Conservation (phyloP, 2,888 invertebrate species). For the Andrena marginata region DNA sequence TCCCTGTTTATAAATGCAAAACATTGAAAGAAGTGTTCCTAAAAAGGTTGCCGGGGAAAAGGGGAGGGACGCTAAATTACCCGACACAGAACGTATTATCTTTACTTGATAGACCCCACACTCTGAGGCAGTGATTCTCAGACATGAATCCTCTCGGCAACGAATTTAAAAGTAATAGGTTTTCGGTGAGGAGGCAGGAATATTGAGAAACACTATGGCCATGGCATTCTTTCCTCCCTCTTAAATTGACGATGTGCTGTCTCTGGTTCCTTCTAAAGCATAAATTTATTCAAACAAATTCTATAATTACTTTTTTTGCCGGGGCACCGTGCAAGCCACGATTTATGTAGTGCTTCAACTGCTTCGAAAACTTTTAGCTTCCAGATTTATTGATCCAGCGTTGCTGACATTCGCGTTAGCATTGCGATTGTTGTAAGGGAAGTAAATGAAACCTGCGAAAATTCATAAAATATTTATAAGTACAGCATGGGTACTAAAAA, state of each 20-base stretch:
- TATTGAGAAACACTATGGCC: conserved; percentile 75
- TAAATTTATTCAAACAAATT: conserved; percentile 84
- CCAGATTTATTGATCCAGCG: not conserved
- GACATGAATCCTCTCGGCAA: conserved; percentile 52
- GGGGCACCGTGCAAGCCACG: conserved; percentile 63
- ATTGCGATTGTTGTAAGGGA: not conserved
- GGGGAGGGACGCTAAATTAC: conserved; percentile 80
- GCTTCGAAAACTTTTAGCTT: conserved; percentile 19
- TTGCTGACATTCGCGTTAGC: not conserved
- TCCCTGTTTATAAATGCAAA: conserved; percentile 62
- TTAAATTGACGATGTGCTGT: conserved; percentile 77
- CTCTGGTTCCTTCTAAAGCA: conserved; percentile 68
- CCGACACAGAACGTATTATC: conserved; percentile 84
- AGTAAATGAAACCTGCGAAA: not conserved
- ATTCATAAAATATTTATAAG: not conserved
- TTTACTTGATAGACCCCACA: conserved; percentile 82
- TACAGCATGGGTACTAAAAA: no score
- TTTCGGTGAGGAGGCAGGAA: conserved; percentile 21
- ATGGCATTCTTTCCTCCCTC: conserved; percentile 68
- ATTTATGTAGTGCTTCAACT: conserved; percentile 72
- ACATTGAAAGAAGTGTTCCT: conserved; percentile 45
- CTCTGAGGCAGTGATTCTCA: conserved; percentile 74
- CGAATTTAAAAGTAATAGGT: conserved; percentile 40
- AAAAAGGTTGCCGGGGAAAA: conserved; percentile 26
- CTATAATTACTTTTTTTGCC: conserved; percentile 83